Base-by-base conservation (phyloP, 1,140 invertebrate species). In the Brachionus calyciflorus region DNA sequence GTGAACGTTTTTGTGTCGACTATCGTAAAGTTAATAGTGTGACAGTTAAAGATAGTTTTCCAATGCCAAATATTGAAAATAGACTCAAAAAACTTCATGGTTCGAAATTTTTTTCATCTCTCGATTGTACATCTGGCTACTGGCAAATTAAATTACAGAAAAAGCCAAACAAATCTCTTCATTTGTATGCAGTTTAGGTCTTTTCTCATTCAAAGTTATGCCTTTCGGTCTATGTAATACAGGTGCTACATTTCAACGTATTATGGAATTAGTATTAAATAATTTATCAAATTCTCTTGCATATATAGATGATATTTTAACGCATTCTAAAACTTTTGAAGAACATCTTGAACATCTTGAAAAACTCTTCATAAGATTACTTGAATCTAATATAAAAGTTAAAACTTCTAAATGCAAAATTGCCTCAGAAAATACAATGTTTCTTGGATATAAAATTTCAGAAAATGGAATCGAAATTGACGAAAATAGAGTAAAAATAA, bases 281-380 rank as follows among this genome's bases (percentile, higher is more conserved):
- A 17, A 80, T 0, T 3, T 78, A 0, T 55, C 63, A 37, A 77
- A 55, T 33, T 65, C 51, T 10, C 14, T 7, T 1, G 60, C 84
- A 0, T 89, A 87, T 69, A 49, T 88, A 0, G 87, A 88, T 79
- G 87, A 89, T 70, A 80, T 88, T 2, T 77, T 88, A 0, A 78
- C 87, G 5, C 81, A 81, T 33, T 81, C 79, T 2, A 76, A 78
- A 4, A 81, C 78, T 5, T 82, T 81, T 57, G 81, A 85, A 6
- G 80, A 84, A 9, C 87, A 88, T 78, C 49, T 87, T 0, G 33
- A 69, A 17, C 69, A 84, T 28, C 40, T 87, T 0, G 24, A 70
- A 17, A 65, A 79, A 48, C 79, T 88, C 3, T 80, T 86, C 4
- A 49, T 81, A 24, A 78, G 80, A 41, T 78, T 87, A 7, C 57